Conservation (phyloP, 2,797 vertebrate species). For the Syngnathus acus region DNA sequence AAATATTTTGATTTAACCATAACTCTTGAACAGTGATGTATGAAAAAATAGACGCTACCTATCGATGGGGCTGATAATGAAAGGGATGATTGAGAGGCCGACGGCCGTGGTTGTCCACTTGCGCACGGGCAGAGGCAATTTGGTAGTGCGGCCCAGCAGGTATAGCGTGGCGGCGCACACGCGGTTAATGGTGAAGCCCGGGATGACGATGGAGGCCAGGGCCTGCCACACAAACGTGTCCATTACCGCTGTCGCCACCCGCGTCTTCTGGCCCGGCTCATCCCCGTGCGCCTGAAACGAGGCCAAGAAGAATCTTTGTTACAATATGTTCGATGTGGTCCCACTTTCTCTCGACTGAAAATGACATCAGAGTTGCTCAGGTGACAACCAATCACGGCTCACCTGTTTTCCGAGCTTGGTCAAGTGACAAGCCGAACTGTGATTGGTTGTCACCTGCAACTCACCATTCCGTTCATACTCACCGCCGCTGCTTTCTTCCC, state of each 20-base stretch:
- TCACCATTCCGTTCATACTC: conserved; percentile 36
- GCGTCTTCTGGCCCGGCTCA: conserved; percentile 61
- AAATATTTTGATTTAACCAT: too few relatives aligned
- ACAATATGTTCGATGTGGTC: too few relatives aligned
- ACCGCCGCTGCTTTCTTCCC: conserved; percentile 83
- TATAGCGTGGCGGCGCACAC: conserved; percentile 83
- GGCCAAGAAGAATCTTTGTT: conserved; percentile 7
- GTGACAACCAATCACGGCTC: too few relatives aligned
- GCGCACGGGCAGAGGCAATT: conserved; percentile 80
- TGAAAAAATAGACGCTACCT: conserved; percentile 60
- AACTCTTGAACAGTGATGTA: too few relatives aligned
- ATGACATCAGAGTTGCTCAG: neutral
- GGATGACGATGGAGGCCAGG: conserved; percentile 89
- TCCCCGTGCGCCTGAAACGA: conserved; percentile 59
- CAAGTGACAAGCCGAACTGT: too few relatives aligned
- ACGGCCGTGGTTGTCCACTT: conserved; percentile 90
- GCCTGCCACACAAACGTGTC: conserved; percentile 97
- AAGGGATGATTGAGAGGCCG: conserved; percentile 86
- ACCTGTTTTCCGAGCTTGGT: too few relatives aligned
- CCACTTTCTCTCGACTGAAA: too few relatives aligned
- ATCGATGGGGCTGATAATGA: conserved; percentile 95
- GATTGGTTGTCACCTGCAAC: neutral
- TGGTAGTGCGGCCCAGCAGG: conserved; percentile 76
- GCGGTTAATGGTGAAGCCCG: conserved; percentile 93
- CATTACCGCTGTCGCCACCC: conserved; percentile 76